Evolutionary conservation across 2,888 invertebrate genomes (phyloP), one percentile per base, ranked within the genome.

Genomic region (Petrolisthes manimaculis): DNA sequence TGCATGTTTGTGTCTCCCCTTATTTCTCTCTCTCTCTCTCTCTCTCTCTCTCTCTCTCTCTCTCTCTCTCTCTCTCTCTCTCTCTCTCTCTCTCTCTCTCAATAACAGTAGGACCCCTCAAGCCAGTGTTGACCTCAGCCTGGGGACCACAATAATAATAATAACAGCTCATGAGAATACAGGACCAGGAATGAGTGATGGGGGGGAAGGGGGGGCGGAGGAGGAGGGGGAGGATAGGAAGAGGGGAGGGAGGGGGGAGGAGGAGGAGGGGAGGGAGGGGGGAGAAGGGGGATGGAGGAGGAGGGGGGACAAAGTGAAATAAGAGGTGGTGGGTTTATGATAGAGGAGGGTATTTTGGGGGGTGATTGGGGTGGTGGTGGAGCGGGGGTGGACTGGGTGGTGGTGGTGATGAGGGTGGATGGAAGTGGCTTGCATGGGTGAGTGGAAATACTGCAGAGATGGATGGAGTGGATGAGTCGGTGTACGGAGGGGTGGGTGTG

Each of bases 11-110:
- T 67, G 14, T 18, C 67, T 14, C 67, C 3, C 67, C 67, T 14
- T 21, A 51, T 14, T 21, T 5, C 77, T 21, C 14, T 37, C 12
- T 18, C 77, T 51, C 51, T 79, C 24, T 56, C 24, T 21, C 80
- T 80, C 21, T 21, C 54, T 21, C 80, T 21, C 55, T 80, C 21
- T 56, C n/a, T 56, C 55, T 56, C n/a, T 80, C 54, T 80, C 24
- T 80, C 80, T 54, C 55, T 56, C 56, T 80, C 37, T 77, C 77
- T 77, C 37, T 77, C 51, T 77, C 37, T 77, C 77, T 77, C 37
- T 77, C 77, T 77, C 37, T 77, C 51, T 18, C 8, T 18, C 3
- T 9, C 74, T 9, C 77, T 77, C 8, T 8, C 53, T 4, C 18
- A 54, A 2, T n/a, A 54, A 54, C 18, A 4, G 24, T 12, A 24